A percentile compares a stretch with the other conserved stretches of the same genome.
Conservation (phyloP, 2,113 vertebrate species). For the Chamaetylas fuelleborni region DNA sequence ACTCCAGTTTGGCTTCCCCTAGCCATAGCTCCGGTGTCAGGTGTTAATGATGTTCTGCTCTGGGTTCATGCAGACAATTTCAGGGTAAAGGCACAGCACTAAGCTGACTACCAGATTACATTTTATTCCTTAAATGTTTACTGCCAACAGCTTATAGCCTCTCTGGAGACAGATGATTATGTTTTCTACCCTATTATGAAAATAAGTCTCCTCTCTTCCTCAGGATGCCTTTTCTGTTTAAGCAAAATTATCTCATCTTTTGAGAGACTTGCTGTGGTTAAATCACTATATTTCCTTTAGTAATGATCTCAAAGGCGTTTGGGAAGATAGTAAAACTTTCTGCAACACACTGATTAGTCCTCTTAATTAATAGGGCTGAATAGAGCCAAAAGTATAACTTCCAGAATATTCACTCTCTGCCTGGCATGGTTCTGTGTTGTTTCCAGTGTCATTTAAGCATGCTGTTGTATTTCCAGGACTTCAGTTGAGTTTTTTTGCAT, state of each 20-base stretch:
- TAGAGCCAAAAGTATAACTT: not conserved
- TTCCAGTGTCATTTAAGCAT: not conserved
- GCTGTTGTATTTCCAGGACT: not conserved
- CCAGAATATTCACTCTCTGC: not conserved
- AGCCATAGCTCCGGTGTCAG: rapidly evolving
- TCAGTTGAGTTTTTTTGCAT: not conserved
- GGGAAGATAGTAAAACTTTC: not conserved
- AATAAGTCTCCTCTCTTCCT: not conserved
- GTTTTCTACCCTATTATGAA: not conserved
- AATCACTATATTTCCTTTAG: not conserved
- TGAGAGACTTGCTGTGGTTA: not conserved
- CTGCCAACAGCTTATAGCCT: not conserved
- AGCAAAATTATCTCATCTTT: not conserved
- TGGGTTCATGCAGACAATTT: not conserved
- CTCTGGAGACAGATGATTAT: not conserved
- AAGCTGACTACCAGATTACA: not conserved
- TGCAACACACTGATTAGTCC: not conserved
- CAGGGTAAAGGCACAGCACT: not conserved
- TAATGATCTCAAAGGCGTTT: not conserved
- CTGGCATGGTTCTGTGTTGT: not conserved
- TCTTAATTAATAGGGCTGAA: not conserved
- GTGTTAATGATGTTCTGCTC: not conserved
- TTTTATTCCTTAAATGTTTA: not conserved
- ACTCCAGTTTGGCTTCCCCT: not conserved
- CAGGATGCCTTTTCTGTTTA: not conserved